Percentiles rank a stretch among this genome's conserved stretches.
These are phyloP conservation scores for Chionomys nivalis DNA, from an alignment of 2,113 vertebrate species.

Conservation along the genomic window DNA sequence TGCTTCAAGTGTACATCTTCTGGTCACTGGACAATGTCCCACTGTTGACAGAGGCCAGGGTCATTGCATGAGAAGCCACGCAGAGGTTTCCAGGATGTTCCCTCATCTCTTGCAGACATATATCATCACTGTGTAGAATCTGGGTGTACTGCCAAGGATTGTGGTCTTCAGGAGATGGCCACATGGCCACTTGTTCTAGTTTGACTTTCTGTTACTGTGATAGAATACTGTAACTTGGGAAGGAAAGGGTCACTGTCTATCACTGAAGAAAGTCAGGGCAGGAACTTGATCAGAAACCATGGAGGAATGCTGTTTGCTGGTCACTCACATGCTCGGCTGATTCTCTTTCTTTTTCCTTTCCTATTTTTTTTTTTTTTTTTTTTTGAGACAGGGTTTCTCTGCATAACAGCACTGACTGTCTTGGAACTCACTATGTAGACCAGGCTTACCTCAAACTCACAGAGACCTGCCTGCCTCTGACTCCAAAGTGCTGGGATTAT, in stretches of 20 bases:
- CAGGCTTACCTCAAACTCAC: not conserved
- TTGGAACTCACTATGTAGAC: not conserved
- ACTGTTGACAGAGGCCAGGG: conserved; percentile 53
- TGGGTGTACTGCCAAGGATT: conserved; percentile 94
- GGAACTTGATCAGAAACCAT: not conserved
- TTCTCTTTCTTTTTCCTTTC: not conserved
- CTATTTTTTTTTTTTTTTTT: not conserved
- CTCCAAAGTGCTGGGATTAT: not conserved
- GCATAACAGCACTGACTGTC: not conserved
- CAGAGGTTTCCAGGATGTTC: conserved; percentile 85
- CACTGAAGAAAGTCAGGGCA: not conserved
- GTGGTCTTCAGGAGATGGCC: conserved; percentile 95
- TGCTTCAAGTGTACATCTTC: conserved; percentile 96
- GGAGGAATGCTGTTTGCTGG: not conserved
- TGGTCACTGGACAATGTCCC: conserved; percentile 89
- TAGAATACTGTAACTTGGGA: not conserved
- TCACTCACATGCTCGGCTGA: not conserved
- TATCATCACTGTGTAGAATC: conserved; percentile 95
- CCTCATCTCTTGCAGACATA: conserved; percentile 87
- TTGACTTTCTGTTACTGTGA: not conserved
- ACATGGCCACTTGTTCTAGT: not conserved
- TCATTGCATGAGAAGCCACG: conserved; percentile 82
- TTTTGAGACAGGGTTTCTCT: not conserved
- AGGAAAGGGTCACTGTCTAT: not conserved
- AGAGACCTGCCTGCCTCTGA: not conserved